Evolutionary conservation across 2,113 vertebrate genomes (phyloP).

Genomic region (Chinchilla lanigera): DNA sequence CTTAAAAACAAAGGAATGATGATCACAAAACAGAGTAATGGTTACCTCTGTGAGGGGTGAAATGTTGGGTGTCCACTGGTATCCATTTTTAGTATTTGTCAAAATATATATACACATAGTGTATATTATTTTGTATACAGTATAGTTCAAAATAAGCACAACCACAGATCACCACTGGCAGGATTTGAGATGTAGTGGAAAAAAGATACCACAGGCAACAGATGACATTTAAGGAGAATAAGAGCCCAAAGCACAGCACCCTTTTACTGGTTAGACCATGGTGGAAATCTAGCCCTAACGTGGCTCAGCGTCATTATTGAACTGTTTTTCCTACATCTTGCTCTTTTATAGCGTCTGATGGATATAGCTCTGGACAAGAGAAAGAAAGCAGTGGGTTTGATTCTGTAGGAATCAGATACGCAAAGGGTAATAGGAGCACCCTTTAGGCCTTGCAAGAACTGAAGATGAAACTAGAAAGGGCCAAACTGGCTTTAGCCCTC

Average conservation of each 20-base stretch:
- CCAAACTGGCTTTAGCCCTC: not conserved
- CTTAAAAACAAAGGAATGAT: not conserved
- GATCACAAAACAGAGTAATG: not conserved
- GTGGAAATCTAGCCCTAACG: not conserved
- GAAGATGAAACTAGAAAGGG: not conserved
- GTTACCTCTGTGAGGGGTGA: not conserved
- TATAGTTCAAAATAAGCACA: conserved; percentile 30
- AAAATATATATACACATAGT: not conserved
- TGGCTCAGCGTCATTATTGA: not conserved
- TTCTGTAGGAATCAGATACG: not conserved
- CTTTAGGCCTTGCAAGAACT: not conserved
- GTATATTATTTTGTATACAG: not conserved
- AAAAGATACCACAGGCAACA: not conserved
- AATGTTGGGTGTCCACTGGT: not conserved
- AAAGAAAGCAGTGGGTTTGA: not conserved
- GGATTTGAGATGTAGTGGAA: not conserved
- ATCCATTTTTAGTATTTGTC: conserved; percentile 19
- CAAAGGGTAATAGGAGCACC: not conserved
- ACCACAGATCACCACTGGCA: not conserved
- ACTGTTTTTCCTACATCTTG: not conserved
- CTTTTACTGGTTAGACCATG: not conserved
- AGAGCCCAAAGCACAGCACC: not conserved
- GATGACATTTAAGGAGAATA: not conserved
- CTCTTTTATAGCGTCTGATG: not conserved
- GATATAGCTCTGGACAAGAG: not conserved